A percentile compares a stretch with the other conserved stretches of the same genome.
Evolutionary conservation across 2,113 vertebrate species (phyloP).

Genomic region (Pampusana beccarii): DNA sequence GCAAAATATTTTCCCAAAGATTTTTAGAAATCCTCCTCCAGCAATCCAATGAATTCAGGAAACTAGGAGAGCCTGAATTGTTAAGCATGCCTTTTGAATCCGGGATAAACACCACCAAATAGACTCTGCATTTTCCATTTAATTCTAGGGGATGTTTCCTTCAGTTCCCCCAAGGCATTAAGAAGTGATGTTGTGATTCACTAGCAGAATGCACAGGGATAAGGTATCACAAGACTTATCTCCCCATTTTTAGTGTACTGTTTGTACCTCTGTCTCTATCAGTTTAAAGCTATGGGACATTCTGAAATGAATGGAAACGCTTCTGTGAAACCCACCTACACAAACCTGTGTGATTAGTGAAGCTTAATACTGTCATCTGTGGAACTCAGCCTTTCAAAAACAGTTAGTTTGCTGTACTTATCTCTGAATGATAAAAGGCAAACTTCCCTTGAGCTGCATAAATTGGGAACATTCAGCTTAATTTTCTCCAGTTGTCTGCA

Average conservation of each 20-base stretch:
- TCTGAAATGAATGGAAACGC: neutral
- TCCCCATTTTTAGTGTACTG: fast-evolving
- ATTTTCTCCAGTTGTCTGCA: constrained; percentile 48
- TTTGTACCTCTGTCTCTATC: neutral
- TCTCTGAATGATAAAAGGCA: constrained; percentile 28
- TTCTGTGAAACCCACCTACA: neutral
- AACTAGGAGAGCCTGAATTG: neutral
- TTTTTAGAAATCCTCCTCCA: neutral
- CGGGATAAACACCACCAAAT: neutral
- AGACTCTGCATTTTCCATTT: neutral
- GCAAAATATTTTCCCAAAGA: neutral
- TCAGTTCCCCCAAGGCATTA: neutral
- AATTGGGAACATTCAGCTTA: constrained; percentile 28
- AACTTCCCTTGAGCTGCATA: constrained; percentile 60
- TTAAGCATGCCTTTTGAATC: neutral
- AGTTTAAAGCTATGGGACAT: neutral
- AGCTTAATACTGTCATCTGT: neutral
- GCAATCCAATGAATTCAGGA: neutral
- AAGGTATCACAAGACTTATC: neutral
- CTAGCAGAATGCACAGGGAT: neutral
- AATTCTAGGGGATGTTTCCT: neutral
- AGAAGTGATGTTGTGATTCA: neutral
- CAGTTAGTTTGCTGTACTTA: neutral
- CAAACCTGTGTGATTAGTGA: neutral
- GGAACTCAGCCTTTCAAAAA: constrained; percentile 11